A percentile compares a stretch with the other conserved stretches of the same genome.
These are phyloP conservation scores for Maccullochella peelii DNA, from an alignment of 2,113 vertebrate genomes.

Conservation along the genomic window DNA sequence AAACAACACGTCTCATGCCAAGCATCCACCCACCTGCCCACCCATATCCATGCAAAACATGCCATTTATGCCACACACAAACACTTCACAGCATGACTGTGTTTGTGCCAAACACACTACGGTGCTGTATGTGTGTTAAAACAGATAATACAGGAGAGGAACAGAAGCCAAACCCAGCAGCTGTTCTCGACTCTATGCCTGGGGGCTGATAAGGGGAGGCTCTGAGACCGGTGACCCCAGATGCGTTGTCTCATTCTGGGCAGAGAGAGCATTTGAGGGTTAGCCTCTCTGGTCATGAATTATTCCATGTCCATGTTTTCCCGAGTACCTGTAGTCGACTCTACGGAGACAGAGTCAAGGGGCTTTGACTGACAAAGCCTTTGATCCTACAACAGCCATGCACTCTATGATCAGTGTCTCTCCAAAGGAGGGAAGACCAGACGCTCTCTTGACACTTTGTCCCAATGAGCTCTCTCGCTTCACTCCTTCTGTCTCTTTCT, in stretches of 20 bases:
- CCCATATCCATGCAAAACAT: slow-evolving; percentile 53
- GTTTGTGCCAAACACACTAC: slow-evolving; percentile 33
- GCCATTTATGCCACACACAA: slow-evolving; percentile 42
- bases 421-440: slow-evolving; percentile 47
- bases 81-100: slow-evolving; percentile 24
- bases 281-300: slow-evolving; percentile 72
- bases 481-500: not conserved
- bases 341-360: slow-evolving; percentile 71
- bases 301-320: slow-evolving; percentile 71
- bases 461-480: slow-evolving; percentile 34
- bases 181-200: slow-evolving; percentile 46
- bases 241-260: slow-evolving; percentile 44
- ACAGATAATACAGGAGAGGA: slow-evolving; percentile 43
- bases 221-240: slow-evolving; percentile 68
- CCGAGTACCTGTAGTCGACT: slow-evolving; percentile 69
- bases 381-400: slow-evolving; percentile 79
- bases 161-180: slow-evolving; percentile 49
- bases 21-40: slow-evolving; percentile 61
- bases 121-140: slow-evolving; percentile 35
- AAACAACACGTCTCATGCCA: slow-evolving; percentile 47
- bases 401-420: slow-evolving; percentile 76
- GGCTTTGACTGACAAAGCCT: slow-evolving; percentile 83
- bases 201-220: slow-evolving; percentile 56
- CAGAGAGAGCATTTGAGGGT: slow-evolving; percentile 56
- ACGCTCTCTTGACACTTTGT: slow-evolving; percentile 50